Conservation (phyloP, 2,888 invertebrate genomes). For the Xylota segnis region DNA sequence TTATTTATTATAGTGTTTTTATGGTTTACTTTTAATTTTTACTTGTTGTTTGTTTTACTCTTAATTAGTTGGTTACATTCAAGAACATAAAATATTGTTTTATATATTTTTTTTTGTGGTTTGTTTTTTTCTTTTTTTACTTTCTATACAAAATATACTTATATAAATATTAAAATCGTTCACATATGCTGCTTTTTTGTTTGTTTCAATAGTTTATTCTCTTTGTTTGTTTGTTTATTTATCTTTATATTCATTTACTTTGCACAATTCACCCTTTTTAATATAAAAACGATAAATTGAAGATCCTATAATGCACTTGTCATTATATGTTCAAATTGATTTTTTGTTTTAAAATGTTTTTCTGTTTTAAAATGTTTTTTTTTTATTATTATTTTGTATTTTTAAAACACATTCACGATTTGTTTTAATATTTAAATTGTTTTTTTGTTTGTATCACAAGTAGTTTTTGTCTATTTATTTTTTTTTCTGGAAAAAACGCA, state of each 20-base stretch:
- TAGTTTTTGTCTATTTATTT: constrained; percentile 54
- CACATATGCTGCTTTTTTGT: constrained; percentile 59
- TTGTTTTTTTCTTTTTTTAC: constrained; percentile 53
- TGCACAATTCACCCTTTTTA: constrained; percentile 76
- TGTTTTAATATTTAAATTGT: constrained; percentile 68
- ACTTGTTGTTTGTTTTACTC: constrained; percentile 60
- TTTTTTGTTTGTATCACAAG: constrained; percentile 72
- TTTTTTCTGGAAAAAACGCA: constrained; percentile 63
- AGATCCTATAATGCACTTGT: constrained; percentile 73
- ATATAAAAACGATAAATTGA: constrained; percentile 77
- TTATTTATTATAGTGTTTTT: constrained; percentile 37
- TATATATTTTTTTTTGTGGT: constrained; percentile 1
- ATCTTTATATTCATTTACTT: constrained; percentile 51
- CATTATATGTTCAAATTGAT: constrained; percentile 65
- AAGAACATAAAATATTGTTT: constrained; percentile 74
- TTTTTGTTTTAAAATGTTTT: constrained; percentile 60
- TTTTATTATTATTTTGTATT: constrained; percentile 54
- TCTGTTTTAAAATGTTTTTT: constrained; percentile 60
- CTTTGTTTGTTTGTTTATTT: constrained; percentile 34
- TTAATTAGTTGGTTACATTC: constrained; percentile 75
- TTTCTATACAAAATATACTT: constrained; percentile 77
- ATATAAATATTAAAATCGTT: constrained; percentile 77
- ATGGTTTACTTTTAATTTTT: constrained; percentile 12
- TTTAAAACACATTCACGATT: constrained; percentile 72
- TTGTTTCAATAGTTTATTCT: constrained; percentile 47